Evolutionary conservation across 2,113 vertebrate genomes (phyloP).

Genomic region (Pelmatolapia mariae): DNA sequence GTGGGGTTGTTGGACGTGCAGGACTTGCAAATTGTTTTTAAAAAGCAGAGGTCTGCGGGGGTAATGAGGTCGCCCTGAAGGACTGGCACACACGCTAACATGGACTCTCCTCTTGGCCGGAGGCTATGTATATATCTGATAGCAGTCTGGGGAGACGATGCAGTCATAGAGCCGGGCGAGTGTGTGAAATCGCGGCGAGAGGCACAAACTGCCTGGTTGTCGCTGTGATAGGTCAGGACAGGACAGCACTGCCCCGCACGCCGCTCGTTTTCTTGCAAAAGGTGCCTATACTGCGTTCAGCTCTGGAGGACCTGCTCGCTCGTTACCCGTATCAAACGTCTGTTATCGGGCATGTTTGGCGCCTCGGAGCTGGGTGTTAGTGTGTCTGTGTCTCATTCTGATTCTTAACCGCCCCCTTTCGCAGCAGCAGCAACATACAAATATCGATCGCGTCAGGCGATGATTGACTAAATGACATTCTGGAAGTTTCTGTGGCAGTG

Average conservation of each 20-base stretch:
- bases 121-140: constrained; percentile 30
- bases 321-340: background rate
- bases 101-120: constrained; percentile 35
- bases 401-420: background rate
- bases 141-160: background rate
- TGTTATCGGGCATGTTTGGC: background rate
- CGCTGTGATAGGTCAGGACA: constrained; percentile 36
- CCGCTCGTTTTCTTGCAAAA: background rate
- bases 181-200: constrained; percentile 21
- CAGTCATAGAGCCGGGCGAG: constrained; percentile 8
- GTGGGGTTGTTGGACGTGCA: background rate
- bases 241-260: constrained; percentile 26
- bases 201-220: constrained; percentile 39
- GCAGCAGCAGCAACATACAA: background rate
- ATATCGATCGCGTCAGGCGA: background rate
- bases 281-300: background rate
- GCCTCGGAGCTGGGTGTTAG: background rate
- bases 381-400: background rate
- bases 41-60: background rate
- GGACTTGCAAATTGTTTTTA: background rate
- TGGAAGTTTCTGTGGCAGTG: constrained; percentile 38
- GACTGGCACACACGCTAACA: constrained; percentile 14
- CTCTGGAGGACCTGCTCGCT: background rate
- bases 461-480: constrained; percentile 3
- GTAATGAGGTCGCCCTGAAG: constrained; percentile 37